A percentile compares a stretch with the other conserved stretches of the same genome.
Evolutionary conservation across 2,888 invertebrate species (phyloP).

Genomic region (Suillia variegata): DNA sequence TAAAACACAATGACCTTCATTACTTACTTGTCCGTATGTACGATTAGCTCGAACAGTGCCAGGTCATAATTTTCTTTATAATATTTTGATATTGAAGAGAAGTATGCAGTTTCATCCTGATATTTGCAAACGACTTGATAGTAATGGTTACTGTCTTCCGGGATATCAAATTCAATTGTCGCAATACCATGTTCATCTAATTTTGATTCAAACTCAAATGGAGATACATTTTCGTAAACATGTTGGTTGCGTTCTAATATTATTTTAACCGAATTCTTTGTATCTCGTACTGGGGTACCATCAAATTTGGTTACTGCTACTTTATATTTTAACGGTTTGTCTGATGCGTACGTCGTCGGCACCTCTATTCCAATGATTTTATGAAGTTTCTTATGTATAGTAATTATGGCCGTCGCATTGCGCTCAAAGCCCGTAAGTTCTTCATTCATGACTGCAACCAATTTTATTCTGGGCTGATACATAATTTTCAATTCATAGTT

Average conservation of each 20-base stretch:
- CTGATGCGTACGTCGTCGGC: constrained; percentile 86
- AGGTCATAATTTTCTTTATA: constrained; percentile 15
- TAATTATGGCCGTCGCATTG: constrained; percentile 75
- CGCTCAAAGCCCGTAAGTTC: constrained; percentile 79
- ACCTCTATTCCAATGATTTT: constrained; percentile 77
- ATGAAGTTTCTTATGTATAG: constrained; percentile 77
- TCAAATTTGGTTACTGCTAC: constrained; percentile 73
- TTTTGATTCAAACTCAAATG: constrained; percentile 37
- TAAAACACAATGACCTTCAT: no score
- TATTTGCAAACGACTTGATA: constrained; percentile 35
- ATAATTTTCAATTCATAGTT: constrained; percentile 64
- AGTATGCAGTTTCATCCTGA: constrained; percentile 29
- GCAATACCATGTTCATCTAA: constrained; percentile 70
- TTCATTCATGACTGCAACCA: constrained; percentile 90
- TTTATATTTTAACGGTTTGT: constrained; percentile 81
- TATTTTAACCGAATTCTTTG: constrained; percentile 64
- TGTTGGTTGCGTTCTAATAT: constrained; percentile 29
- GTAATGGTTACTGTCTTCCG: constrained; percentile 51
- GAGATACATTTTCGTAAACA: no score
- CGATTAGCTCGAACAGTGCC: constrained; percentile 32
- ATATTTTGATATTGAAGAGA: constrained; percentile 41
- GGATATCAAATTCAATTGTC: constrained; percentile 68
- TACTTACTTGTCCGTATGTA: constrained; percentile 42
- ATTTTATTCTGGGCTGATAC: constrained; percentile 41
- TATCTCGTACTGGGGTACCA: constrained; percentile 68